These are phyloP conservation scores for Scopus umbretta DNA, from an alignment of 2,113 vertebrate genomes.

Conservation along the genomic window DNA sequence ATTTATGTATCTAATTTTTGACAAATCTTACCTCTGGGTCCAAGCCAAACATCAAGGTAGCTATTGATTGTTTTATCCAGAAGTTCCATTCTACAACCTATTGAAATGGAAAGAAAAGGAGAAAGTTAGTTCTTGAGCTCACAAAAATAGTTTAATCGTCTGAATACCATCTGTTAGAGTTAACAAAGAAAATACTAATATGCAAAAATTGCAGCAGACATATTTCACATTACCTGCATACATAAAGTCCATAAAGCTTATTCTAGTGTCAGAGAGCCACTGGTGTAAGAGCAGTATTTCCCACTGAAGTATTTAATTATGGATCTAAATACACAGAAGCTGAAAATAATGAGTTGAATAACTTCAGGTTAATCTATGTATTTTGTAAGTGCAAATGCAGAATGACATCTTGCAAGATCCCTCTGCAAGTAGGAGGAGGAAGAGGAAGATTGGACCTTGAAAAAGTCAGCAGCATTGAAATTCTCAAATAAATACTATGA, in stretches of 20 bases:
- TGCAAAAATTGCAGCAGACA: neutral
- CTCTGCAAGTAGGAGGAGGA: neutral
- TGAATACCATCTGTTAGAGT: neutral
- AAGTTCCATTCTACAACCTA: constrained; percentile 86
- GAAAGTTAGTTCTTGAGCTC: constrained; percentile 1
- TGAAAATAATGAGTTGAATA: neutral
- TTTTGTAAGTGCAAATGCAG: neutral
- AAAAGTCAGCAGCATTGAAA: neutral
- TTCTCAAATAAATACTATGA: neutral
- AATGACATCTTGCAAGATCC: neutral
- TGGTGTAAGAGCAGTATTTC: neutral
- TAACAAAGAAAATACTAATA: neutral
- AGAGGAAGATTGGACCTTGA: neutral
- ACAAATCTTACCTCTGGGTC: constrained; percentile 86
- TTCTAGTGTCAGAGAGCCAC: neutral
- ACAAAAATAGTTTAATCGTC: neutral
- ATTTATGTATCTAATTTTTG: neutral
- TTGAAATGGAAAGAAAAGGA: constrained; percentile 42
- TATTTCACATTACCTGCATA: neutral
- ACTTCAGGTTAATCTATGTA: no score
- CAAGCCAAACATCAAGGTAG: constrained; percentile 88
- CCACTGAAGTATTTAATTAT: neutral
- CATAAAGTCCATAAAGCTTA: neutral
- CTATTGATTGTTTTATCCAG: constrained; percentile 87
- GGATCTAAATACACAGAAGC: neutral